Evolutionary conservation across 1,140 invertebrate genomes (phyloP).

Genomic region (Pygmarrhopalites habei): DNA sequence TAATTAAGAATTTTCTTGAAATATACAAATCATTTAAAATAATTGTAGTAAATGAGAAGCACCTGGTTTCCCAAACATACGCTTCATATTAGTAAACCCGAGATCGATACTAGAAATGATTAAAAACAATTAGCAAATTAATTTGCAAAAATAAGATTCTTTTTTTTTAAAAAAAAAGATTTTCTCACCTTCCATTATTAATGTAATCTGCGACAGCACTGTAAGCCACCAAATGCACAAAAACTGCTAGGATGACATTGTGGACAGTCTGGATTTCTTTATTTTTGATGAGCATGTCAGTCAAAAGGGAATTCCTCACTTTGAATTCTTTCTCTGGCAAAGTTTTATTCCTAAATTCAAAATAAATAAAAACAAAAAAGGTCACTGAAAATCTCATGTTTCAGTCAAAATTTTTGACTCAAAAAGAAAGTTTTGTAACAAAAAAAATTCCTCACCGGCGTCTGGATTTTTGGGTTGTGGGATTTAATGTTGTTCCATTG

Average conservation of each 20-base stretch:
- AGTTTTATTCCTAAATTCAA: neutral
- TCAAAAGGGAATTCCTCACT: conserved; percentile 63
- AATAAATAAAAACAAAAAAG: no score
- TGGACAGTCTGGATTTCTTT: neutral
- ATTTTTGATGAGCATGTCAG: conserved; percentile 58
- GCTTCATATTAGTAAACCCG: conserved; percentile 20
- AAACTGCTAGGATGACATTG: neutral
- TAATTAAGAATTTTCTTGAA: no score
- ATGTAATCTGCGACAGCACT: neutral
- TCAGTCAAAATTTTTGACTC: no score
- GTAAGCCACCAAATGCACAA: neutral
- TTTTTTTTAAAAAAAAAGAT: neutral
- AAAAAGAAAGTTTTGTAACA: no score
- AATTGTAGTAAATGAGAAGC: no score
- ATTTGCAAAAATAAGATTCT: neutral
- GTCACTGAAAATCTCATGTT: no score
- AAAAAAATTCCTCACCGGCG: no score
- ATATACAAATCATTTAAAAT: no score
- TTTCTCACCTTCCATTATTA: neutral
- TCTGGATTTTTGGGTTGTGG: no score
- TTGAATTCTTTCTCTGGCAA: conserved; percentile 60
- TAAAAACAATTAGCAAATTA: conserved; percentile 5
- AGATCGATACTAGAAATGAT: conserved; percentile 19
- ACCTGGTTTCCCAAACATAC: conserved; percentile 25
- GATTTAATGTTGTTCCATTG: no score